Base-by-base conservation (phyloP, 2,797 vertebrate species). In the Eleutherodactylus coqui region DNA sequence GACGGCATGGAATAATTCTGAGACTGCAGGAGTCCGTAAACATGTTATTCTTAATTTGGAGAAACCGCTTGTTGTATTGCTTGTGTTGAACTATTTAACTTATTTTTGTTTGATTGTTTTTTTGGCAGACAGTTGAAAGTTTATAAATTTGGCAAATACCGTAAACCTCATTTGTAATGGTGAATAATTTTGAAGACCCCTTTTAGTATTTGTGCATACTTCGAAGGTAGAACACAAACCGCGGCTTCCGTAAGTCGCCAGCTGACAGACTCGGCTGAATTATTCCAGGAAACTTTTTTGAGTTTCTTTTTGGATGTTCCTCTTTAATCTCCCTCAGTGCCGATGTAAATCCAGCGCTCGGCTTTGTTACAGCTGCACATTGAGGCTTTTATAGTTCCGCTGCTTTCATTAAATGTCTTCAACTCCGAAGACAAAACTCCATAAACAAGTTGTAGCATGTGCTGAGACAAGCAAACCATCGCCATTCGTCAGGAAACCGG, bases 251-350 rank as follows among this genome's bases (percentile, higher is more conserved):
- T 32, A 29, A 4, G 13, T n/a, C 32, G 10, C 9, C 62, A 5
- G 36, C 2, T 14, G 32, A 38, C 64, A 21, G 17, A 41, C 41
- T 7, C 67, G 3, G 19, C 32, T 67, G 32, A 36, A 36, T 67
- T 19, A 6, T 51, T 76, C 8, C 49, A 10, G 24, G 14, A 55
- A 58, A 75, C 73, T 32, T 75, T n/a, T 75, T 79, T 16, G 3
- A 21, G 24, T 64, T 80, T 67, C 38, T 27, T 45, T n/a, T 43
- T 1, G 27, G 45, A 45, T 29, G 32, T 24, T 53, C 51, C 27
- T n/a, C 75, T 27, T 79, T 67, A 78, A 84, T 67, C 78, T 70
- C 72, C 75, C 73, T 84, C 49, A 29, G 43, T 19, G 27, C 60
- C 10, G 64, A 43, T 53, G 29, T 41, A 32, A 72, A 79, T 69